Conservation (phyloP, 2,113 vertebrate species). For the Picathartes gymnocephalus region DNA sequence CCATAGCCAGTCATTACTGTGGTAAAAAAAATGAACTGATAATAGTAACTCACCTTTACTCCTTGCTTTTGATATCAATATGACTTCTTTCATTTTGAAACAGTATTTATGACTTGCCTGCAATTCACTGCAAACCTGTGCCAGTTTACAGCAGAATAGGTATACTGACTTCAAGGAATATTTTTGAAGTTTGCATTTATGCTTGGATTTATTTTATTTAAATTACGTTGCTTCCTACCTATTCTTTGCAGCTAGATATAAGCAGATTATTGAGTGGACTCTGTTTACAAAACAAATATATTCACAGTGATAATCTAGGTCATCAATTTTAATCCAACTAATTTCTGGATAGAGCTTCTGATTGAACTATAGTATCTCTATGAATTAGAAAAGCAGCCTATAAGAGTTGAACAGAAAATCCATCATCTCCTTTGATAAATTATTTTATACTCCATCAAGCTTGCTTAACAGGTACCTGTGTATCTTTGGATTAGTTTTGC, state of each 20-base stretch:
- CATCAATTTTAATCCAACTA: constrained; percentile 17
- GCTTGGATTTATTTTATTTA: neutral
- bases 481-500: neutral
- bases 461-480: neutral
- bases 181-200: neutral
- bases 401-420: neutral
- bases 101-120: neutral
- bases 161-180: neutral
- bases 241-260: neutral
- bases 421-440: neutral
- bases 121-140: neutral
- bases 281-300: constrained; percentile 18
- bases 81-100: neutral
- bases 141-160: neutral
- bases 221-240: neutral
- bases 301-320: constrained; percentile 5
- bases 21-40: neutral
- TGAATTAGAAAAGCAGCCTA: neutral
- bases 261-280: neutral
- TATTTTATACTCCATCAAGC: neutral
- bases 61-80: neutral
- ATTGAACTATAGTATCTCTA: neutral
- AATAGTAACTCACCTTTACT: constrained; percentile 38
- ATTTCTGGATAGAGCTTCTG: neutral
- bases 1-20: neutral